Percentiles rank a stretch among this genome's conserved stretches.
These are phyloP conservation scores for Suncus etruscus DNA, from an alignment of 2,113 vertebrate species.

Conservation along the genomic window DNA sequence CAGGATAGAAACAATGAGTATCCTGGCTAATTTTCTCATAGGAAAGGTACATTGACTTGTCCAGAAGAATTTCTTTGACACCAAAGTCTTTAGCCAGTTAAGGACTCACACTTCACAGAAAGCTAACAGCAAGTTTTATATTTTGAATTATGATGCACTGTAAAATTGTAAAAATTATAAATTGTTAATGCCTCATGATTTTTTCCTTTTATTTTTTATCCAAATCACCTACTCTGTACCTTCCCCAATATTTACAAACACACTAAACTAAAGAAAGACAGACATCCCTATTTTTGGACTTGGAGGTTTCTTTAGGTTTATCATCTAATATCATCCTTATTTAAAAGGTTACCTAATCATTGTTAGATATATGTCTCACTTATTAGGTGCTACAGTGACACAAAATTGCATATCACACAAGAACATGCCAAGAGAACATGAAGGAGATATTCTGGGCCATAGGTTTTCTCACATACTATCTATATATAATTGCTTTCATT, in stretches of 20 bases:
- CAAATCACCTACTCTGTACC: not conserved
- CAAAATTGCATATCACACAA: not conserved
- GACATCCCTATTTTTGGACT: not conserved
- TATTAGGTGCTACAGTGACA: not conserved
- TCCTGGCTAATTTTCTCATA: not conserved
- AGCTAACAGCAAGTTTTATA: not conserved
- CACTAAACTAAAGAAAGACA: not conserved
- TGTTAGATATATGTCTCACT: not conserved
- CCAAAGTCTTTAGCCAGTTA: not conserved
- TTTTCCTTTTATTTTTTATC: not conserved
- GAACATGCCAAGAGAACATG: not conserved
- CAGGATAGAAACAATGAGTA: not conserved
- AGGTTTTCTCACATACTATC: not conserved
- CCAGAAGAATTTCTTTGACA: not conserved
- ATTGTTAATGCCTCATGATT: not conserved
- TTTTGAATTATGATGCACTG: not conserved
- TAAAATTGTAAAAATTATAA: not conserved
- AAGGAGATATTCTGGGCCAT: not conserved
- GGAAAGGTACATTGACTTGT: not conserved
- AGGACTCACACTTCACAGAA: not conserved
- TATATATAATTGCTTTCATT: not conserved
- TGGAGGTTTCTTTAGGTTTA: not conserved
- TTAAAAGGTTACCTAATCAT: not conserved
- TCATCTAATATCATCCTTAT: not conserved
- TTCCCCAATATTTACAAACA: not conserved